Percentiles rank a stretch among this genome's conserved stretches.
phyloP scores from a whole-genome alignment of 2,888 invertebrate genomes.

The Chymomyza procnemis region DNA sequence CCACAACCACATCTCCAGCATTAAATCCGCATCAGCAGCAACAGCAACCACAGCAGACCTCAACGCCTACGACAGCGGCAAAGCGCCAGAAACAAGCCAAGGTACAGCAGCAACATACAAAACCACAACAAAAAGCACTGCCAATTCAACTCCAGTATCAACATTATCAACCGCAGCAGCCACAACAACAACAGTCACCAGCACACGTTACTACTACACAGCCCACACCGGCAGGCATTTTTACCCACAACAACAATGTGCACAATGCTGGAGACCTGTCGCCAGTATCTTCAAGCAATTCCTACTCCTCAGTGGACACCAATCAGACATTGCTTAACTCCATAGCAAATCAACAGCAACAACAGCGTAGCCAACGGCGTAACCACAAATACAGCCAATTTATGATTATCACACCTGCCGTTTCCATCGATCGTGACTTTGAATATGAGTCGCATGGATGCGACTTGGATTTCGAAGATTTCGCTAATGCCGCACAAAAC shows the following conservation, averaged over 20 bases:
- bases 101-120: constrained; percentile 29
- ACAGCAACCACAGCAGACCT: constrained; percentile 43
- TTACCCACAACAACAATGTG: constrained; percentile 56
- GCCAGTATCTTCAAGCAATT: constrained; percentile 73
- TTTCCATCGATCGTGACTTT: constrained; percentile 77
- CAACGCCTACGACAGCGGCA: constrained; percentile 46
- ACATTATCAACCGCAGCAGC: constrained; percentile 46
- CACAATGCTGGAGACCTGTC: constrained; percentile 63
- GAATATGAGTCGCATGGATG: constrained; percentile 62
- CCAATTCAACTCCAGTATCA: constrained; percentile 66
- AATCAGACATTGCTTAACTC: constrained; percentile 67
- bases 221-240: constrained; percentile 71
- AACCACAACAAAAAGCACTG: constrained; percentile 56
- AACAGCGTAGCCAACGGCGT: constrained; percentile 24
- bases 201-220: constrained; percentile 68
- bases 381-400: constrained; percentile 76
- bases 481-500: constrained; percentile 65
- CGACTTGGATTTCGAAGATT: constrained; percentile 60
- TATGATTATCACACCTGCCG: constrained; percentile 78
- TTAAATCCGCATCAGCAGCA: constrained; percentile 67
- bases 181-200: constrained; percentile 7
- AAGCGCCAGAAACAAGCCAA: constrained; percentile 54
- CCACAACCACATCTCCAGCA: constrained; percentile 76
- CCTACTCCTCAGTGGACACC: constrained; percentile 76
- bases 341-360: constrained; percentile 44